phyloP scores from a whole-genome alignment of 2,888 invertebrate species.

The Habrosyne pyritoides region DNA sequence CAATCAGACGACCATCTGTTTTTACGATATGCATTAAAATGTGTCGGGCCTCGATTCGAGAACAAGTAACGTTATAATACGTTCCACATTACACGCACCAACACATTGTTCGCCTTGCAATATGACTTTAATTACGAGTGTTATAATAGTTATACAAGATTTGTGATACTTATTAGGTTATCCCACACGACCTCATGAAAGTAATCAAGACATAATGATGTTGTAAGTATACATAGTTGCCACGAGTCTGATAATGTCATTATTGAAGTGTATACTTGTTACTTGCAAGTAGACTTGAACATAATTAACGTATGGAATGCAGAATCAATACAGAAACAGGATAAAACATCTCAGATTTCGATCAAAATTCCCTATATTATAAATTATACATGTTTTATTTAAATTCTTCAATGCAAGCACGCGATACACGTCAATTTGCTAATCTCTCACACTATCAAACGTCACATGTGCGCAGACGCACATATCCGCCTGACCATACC shows the following conservation, averaged over 20 bases:
- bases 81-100: constrained; percentile 4
- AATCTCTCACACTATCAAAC: constrained; percentile 55
- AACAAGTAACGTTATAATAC: constrained; percentile 13
- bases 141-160: constrained; percentile 7
- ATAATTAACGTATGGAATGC: background rate
- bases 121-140: background rate
- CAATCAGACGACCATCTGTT: constrained; percentile 74
- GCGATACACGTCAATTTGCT: constrained; percentile 38
- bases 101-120: background rate
- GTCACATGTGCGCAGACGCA: constrained; percentile 53
- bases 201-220: constrained; percentile 6
- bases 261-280: background rate
- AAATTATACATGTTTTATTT: constrained; percentile 20
- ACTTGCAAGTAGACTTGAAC: background rate
- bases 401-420: constrained; percentile 18
- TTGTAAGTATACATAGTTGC: background rate
- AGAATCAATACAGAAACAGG: background rate
- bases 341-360: background rate
- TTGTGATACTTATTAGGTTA: constrained; percentile 1
- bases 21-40: constrained; percentile 66
- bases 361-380: constrained; percentile 6
- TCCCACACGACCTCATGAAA: constrained; percentile 2
- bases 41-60: constrained; percentile 48
- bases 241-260: background rate
- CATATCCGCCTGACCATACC: constrained; percentile 63